These are phyloP conservation scores for Acrobasis consociella DNA, from an alignment of 2,888 invertebrate species.

Conservation along the genomic window DNA sequence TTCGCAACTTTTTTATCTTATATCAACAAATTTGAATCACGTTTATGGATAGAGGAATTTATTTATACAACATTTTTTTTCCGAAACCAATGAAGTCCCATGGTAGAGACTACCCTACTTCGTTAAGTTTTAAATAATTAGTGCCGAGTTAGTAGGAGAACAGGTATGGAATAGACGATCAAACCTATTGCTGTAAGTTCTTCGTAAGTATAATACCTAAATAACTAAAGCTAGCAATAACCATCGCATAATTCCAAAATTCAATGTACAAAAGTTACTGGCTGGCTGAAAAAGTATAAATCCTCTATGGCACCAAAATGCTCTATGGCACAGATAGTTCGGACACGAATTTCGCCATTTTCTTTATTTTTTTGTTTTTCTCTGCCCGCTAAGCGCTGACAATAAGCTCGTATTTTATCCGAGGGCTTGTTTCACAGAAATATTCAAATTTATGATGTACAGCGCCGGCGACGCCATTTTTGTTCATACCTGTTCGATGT, in stretches of 20 bases:
- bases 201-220: too few species aligned
- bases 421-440: constrained; percentile 64
- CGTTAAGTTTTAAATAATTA: too few species aligned
- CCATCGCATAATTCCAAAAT: background rate
- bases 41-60: too few species aligned
- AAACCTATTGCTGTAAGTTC: too few species aligned
- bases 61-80: too few species aligned
- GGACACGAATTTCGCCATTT: constrained; percentile 66
- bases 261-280: background rate
- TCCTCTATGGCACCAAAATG: constrained; percentile 33
- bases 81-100: too few species aligned
- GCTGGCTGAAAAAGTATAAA: background rate
- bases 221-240: background rate
- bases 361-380: constrained; percentile 58
- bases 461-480: constrained; percentile 52
- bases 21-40: too few species aligned
- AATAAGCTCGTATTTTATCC: constrained; percentile 77
- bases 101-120: too few species aligned
- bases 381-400: constrained; percentile 54
- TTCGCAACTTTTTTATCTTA: too few species aligned
- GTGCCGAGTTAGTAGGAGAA: too few species aligned
- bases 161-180: too few species aligned
- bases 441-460: constrained; percentile 79
- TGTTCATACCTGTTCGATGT: constrained; percentile 43
- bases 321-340: constrained; percentile 48